These are phyloP conservation scores for Edolisoma coerulescens DNA, from an alignment of 2,113 vertebrate species.

Conservation along the genomic window DNA sequence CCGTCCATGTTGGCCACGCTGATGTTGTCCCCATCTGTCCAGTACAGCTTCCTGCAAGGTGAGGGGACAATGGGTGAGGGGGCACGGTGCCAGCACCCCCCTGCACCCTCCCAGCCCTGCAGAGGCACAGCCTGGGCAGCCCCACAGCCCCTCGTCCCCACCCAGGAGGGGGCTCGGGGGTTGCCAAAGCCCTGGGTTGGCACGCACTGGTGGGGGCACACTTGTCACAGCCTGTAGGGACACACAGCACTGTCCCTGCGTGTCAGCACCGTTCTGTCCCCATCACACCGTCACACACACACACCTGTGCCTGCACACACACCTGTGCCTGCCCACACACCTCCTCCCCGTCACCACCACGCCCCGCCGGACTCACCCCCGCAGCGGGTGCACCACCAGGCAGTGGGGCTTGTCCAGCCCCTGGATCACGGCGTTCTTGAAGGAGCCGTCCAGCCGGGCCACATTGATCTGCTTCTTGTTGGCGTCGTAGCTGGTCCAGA, in stretches of 20 bases:
- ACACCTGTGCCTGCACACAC: background rate
- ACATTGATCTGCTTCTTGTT: constrained; percentile 99
- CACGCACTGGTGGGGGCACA: background rate
- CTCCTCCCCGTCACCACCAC: fast-evolving
- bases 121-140: background rate
- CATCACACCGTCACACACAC: fast-evolving
- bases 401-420: constrained; percentile 93
- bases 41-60: constrained; percentile 86
- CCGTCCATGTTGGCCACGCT: constrained; percentile 94
- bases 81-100: background rate
- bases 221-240: background rate
- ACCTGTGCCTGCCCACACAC: no score
- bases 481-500: constrained; percentile 95
- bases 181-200: background rate
- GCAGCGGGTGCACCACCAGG: constrained; percentile 88
- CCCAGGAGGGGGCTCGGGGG: fast-evolving
- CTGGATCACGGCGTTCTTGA: constrained; percentile 96
- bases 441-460: constrained; percentile 92
- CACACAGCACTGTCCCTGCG: no score
- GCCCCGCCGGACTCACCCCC: constrained; percentile 72
- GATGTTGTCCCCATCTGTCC: constrained; percentile 95
- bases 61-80: background rate
- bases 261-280: background rate
- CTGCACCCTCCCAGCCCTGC: background rate
- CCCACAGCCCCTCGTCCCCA: fast-evolving